phyloP scores from a whole-genome alignment of 2,888 invertebrate species.

The Matsumyia berberina region DNA sequence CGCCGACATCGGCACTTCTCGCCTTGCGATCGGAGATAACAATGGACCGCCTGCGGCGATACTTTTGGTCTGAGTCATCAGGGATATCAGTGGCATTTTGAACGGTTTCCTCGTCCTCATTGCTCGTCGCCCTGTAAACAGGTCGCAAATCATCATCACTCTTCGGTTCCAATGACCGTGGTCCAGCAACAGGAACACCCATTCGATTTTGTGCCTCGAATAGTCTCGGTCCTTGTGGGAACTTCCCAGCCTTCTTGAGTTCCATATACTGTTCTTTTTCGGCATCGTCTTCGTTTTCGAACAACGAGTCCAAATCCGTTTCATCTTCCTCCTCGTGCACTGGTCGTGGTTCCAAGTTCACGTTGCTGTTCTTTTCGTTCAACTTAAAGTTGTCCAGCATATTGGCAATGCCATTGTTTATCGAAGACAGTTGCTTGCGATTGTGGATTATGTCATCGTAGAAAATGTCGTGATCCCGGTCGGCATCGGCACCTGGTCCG shows the following conservation, averaged over 20 bases:
- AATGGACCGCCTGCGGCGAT: constrained; percentile 87
- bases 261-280: constrained; percentile 83
- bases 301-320: constrained; percentile 82
- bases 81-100: constrained; percentile 52
- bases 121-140: constrained; percentile 79
- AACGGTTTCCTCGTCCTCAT: constrained; percentile 50
- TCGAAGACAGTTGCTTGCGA: constrained; percentile 85
- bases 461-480: constrained; percentile 84
- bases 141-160: constrained; percentile 81
- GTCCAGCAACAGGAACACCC: constrained; percentile 86
- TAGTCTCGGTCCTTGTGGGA: constrained; percentile 90
- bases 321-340: constrained; percentile 84
- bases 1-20: constrained; percentile 94
- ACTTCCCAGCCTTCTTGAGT: constrained; percentile 86
- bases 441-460: constrained; percentile 88
- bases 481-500: constrained; percentile 74
- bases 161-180: constrained; percentile 84
- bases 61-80: constrained; percentile 40
- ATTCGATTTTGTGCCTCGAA: constrained; percentile 86
- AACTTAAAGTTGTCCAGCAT: constrained; percentile 80
- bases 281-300: constrained; percentile 81
- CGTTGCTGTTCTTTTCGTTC: constrained; percentile 81
- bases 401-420: constrained; percentile 82
- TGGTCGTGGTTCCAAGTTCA: constrained; percentile 81
- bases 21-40: constrained; percentile 89